phyloP scores from a whole-genome alignment of 2,888 invertebrate species.

The Aquatica leii region DNA sequence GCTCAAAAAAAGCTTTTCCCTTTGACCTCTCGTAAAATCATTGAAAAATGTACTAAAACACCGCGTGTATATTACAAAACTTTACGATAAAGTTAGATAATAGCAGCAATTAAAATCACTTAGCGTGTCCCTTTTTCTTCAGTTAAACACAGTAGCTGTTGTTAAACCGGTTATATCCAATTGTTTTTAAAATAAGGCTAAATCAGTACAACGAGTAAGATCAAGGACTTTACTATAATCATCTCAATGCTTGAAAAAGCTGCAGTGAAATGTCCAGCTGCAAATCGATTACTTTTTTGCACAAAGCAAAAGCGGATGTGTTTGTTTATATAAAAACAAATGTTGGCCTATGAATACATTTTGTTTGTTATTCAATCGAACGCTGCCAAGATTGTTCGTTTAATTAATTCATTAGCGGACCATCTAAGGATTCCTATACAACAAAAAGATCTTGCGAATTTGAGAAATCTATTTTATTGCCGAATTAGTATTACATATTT shows the following conservation, averaged over 20 bases:
- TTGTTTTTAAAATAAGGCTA: slow-evolving; percentile 34
- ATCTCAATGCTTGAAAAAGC: slow-evolving; percentile 21
- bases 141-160: slow-evolving; percentile 25
- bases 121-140: background rate
- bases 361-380: too few species aligned
- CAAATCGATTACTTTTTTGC: too few species aligned
- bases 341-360: too few species aligned
- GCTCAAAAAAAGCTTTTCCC: background rate
- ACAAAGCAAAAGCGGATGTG: too few species aligned
- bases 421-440: too few species aligned
- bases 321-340: too few species aligned
- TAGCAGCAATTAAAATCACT: slow-evolving; percentile 5
- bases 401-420: too few species aligned
- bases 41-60: background rate
- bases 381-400: too few species aligned
- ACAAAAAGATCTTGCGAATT: too few species aligned
- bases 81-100: slow-evolving; percentile 5
- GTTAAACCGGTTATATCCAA: slow-evolving; percentile 33
- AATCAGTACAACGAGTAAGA: slow-evolving; percentile 28
- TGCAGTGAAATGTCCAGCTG: slow-evolving; percentile 10
- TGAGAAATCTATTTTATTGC: too few species aligned
- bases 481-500: too few species aligned
- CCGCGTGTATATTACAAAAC: background rate
- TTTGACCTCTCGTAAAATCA: background rate
- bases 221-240: slow-evolving; percentile 31